Evolutionary conservation across 2,113 vertebrate species (phyloP), one percentile per base, ranked within the genome.

Genomic region (Periophthalmus modestus): DNA sequence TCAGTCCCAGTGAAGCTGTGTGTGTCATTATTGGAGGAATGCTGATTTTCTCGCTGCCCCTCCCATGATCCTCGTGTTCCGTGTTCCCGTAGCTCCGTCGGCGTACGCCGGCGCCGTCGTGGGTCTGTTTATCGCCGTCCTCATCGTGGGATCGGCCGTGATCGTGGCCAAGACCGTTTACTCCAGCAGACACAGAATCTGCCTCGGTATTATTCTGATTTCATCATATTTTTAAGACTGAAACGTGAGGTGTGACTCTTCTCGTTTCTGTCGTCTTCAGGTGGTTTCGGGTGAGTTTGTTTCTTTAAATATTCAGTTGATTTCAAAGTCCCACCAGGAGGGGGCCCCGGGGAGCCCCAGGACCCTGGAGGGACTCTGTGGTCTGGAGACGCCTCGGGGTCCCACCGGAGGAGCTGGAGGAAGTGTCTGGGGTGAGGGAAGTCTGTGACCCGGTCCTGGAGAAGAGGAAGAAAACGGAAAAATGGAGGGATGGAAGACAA

Each of bases 201-300:
- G 92, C 68, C 82, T 94, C 0, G 91, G 94, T 94, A 91, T 28
- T 28, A 28, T 28, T 28, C 28, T 3, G 1, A 28, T 28, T 2
- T 3, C 3, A 28, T 28, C 3, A 28, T 28, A 28, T 28, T 28
- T 28, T 28, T 28, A 28, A 28, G 28, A 28, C 1, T 28, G 1
- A 28, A n/a, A n/a, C n/a, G n/a, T n/a, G 70, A 47, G 39, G 50
- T 2, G 10, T 19, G 24, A 48, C 67, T 23, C 9, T 77, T 0
- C 82, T 82, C 79, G 14, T 69, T 4, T 7, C 28, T 59, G 11
- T 11, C 1, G 12, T 28, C 2, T 23, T 47, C 88, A 94, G 93
- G 90, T n/a, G 70, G 75, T 66, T 92, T 92, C 71, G 78, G 88
- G 94, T 94, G 84, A 94, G 94, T 92, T 2, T 33, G 19, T 65